Evolutionary conservation across 2,113 vertebrate genomes (phyloP).

Genomic region (Tyto alba): DNA sequence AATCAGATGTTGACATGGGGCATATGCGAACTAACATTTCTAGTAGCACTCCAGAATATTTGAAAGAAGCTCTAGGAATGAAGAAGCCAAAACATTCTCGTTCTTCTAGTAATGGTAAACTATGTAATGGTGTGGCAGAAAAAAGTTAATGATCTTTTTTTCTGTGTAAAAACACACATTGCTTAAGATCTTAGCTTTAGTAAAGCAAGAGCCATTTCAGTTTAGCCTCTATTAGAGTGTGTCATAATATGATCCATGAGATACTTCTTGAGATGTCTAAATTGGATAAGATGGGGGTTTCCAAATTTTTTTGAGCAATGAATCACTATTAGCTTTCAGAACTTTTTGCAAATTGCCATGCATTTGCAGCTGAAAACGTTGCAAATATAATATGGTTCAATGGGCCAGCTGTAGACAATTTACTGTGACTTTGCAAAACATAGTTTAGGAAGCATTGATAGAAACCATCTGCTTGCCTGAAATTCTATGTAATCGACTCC

Average conservation of each 20-base stretch:
- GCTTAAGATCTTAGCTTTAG: not conserved
- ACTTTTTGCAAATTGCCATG: constrained; percentile 39
- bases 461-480: constrained; percentile 57
- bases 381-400: constrained; percentile 31
- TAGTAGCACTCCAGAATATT: constrained; percentile 69
- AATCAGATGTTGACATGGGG: constrained; percentile 59
- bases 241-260: not conserved
- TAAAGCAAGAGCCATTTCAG: not conserved
- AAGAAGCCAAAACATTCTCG: constrained; percentile 75
- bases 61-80: constrained; percentile 79
- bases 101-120: constrained; percentile 74
- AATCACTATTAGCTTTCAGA: constrained; percentile 29
- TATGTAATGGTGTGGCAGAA: not conserved
- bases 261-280: not conserved
- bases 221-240: not conserved
- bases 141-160: not conserved
- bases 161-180: not conserved
- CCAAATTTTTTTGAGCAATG: constrained; percentile 8
- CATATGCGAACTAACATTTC: not conserved
- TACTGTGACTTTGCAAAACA: constrained; percentile 58
- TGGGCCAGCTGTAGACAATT: constrained; percentile 63
- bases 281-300: not conserved
- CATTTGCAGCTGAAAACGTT: constrained; percentile 33
- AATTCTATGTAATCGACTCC: constrained; percentile 39
- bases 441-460: constrained; percentile 53